Evolutionary conservation across 2,888 invertebrate species (phyloP).

Genomic region (Harpalus rufipes): DNA sequence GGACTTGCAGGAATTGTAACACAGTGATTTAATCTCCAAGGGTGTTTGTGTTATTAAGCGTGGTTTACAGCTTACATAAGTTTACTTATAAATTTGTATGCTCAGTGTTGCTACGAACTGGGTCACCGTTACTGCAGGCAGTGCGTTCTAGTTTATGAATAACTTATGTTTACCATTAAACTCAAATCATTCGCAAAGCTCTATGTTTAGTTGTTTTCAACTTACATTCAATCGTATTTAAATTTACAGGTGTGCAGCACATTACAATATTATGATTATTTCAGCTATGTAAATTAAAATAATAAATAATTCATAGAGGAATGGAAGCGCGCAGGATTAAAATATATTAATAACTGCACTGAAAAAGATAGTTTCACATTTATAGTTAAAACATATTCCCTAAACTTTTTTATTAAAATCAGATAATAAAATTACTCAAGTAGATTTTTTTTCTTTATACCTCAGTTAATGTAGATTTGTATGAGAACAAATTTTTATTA

Average conservation of each 20-base stretch:
- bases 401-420: no score
- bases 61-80: conserved; percentile 45
- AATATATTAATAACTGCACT: neutral
- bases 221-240: conserved; percentile 8
- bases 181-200: conserved; percentile 41
- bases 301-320: conserved; percentile 4
- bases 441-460: no score
- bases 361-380: no score
- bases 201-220: conserved; percentile 12
- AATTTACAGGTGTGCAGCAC: conserved; percentile 12
- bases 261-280: conserved; percentile 10
- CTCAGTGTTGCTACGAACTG: conserved; percentile 21
- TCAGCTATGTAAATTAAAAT: neutral
- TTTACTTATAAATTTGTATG: conserved; percentile 50
- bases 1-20: conserved; percentile 18
- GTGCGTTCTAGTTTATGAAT: conserved; percentile 34
- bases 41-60: conserved; percentile 33
- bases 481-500: no score
- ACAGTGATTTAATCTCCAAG: conserved; percentile 34
- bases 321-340: neutral
- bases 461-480: no score
- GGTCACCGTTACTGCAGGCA: conserved; percentile 24
- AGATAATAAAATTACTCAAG: no score
- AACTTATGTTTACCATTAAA: conserved; percentile 39
- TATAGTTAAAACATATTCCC: no score